Base-by-base conservation (phyloP, 2,888 invertebrate genomes). In the Dione juno region DNA sequence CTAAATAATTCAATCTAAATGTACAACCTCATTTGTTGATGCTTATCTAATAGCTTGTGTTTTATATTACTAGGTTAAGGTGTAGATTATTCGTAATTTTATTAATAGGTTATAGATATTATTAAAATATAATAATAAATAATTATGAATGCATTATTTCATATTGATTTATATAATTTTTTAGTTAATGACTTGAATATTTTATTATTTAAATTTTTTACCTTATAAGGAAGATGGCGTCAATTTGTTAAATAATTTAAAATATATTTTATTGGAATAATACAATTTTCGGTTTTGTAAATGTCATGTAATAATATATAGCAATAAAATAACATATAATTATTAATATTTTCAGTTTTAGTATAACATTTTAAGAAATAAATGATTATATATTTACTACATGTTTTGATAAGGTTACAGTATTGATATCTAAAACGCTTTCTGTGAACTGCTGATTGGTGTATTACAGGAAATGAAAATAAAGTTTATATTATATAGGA, bases 341-440 rank as follows among this genome's bases (percentile, higher is more conserved):
- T n/a, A n/a, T n/a, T n/a, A n/a, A n/a, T n/a, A n/a, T n/a, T n/a
- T n/a, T n/a, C n/a, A n/a, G n/a, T n/a, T n/a, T n/a, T n/a, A n/a
- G n/a, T n/a, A n/a, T n/a, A n/a, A n/a, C n/a, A n/a, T n/a, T n/a
- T n/a, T n/a, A n/a, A n/a, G n/a, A n/a, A n/a, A n/a, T n/a, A n/a
- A n/a, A n/a, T n/a, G n/a, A n/a, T n/a, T n/a, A n/a, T n/a, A n/a
- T n/a, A n/a, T 28, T 28, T 28, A 28, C 16, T 16, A 16, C 48
- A 48, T 57, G 16, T 57, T 57, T 57, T 16, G 57, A 57, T 57
- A 37, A 37, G n/a, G 57, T 37, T 37, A 57, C 8, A 54, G 54
- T 54, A 6, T 35, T 53, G 28, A 28, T 54, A 54, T 28, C n/a
- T 35, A 54, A 10, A 35, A n/a, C n/a, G 10, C 5, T 37, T 54